Evolutionary conservation across 2,797 vertebrate species (phyloP).

Genomic region (Acanthurus leucopareius): DNA sequence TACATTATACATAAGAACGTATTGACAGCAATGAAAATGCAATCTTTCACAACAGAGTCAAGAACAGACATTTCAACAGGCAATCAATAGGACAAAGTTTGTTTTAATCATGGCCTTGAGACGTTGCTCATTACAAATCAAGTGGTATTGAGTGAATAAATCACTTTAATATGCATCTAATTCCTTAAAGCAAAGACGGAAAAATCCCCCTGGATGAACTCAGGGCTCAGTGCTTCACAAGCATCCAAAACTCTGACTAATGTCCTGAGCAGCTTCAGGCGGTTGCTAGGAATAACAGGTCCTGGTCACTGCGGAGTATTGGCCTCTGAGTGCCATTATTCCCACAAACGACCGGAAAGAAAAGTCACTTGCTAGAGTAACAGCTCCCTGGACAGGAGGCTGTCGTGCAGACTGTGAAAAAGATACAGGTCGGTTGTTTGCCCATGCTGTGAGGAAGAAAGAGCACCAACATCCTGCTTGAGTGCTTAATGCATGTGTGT

Average conservation of each 20-base stretch:
- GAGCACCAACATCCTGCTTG: slow-evolving; percentile 47
- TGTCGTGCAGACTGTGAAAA: slow-evolving; percentile 69
- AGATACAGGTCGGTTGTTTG: slow-evolving; percentile 72
- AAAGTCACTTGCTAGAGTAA: slow-evolving; percentile 82
- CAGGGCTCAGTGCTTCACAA: slow-evolving; percentile 44
- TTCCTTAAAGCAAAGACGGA: slow-evolving; percentile 43
- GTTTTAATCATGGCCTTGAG: slow-evolving; percentile 66
- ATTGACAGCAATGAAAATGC: slow-evolving; percentile 39
- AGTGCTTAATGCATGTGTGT: slow-evolving; percentile 35
- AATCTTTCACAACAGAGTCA: slow-evolving; percentile 31
- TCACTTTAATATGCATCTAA: slow-evolving; percentile 65
- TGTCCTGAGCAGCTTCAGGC: slow-evolving; percentile 72
- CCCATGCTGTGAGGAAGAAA: slow-evolving; percentile 65
- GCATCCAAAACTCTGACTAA: slow-evolving; percentile 73
- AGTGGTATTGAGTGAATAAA: slow-evolving; percentile 56
- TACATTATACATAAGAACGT: slow-evolving; percentile 45
- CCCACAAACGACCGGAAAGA: slow-evolving; percentile 82
- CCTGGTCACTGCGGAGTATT: slow-evolving; percentile 57
- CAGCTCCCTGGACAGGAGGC: slow-evolving; percentile 79
- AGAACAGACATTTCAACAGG: slow-evolving; percentile 35
- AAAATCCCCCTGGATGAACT: slow-evolving; percentile 37
- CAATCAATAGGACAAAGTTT: slow-evolving; percentile 60
- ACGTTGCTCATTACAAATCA: slow-evolving; percentile 61
- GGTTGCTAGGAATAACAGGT: slow-evolving; percentile 84
- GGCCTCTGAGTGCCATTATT: slow-evolving; percentile 78